phyloP scores from a whole-genome alignment of 2,888 invertebrate genomes.

The Trichogramma dendrolimi region DNA sequence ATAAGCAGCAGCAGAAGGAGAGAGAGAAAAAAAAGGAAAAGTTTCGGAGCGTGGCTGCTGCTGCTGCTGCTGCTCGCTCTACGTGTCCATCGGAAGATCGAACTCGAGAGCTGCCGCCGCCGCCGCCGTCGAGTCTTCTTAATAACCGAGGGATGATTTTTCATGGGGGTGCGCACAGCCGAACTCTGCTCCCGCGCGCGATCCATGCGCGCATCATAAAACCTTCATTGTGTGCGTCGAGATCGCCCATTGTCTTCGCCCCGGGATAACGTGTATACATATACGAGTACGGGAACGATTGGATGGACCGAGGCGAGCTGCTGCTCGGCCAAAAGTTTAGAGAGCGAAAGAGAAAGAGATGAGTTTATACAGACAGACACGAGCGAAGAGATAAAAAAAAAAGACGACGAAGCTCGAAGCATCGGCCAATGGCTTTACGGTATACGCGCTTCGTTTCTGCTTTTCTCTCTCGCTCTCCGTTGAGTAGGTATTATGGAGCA shows the following conservation, averaged over 20 bases:
- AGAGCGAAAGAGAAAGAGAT: too few species aligned
- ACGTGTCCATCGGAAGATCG: neutral
- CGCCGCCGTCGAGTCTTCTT: conserved; percentile 21
- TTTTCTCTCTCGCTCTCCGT: too few species aligned
- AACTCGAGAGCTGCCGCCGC: neutral
- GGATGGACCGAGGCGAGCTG: conserved; percentile 1
- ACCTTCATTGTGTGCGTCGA: conserved; percentile 39
- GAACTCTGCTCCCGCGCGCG: conserved; percentile 37
- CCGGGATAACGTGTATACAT: neutral
- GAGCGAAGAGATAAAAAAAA: too few species aligned
- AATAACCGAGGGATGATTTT: conserved; percentile 44
- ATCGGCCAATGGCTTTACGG: too few species aligned
- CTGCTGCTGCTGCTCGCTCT: too few species aligned
- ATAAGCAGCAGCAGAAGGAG: neutral
- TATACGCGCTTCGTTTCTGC: too few species aligned
- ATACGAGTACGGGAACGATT: conserved; percentile 2
- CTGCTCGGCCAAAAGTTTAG: neutral
- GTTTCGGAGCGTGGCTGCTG: neutral
- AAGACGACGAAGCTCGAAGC: too few species aligned
- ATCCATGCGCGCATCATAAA: conserved; percentile 35
- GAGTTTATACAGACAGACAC: too few species aligned
- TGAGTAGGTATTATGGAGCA: too few species aligned
- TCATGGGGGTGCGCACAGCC: conserved; percentile 37
- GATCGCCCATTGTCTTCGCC: conserved; percentile 40
- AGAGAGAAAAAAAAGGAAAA: conserved; percentile 3